Evolutionary conservation across 2,888 invertebrate genomes (phyloP).

Genomic region (Spodoptera littoralis): DNA sequence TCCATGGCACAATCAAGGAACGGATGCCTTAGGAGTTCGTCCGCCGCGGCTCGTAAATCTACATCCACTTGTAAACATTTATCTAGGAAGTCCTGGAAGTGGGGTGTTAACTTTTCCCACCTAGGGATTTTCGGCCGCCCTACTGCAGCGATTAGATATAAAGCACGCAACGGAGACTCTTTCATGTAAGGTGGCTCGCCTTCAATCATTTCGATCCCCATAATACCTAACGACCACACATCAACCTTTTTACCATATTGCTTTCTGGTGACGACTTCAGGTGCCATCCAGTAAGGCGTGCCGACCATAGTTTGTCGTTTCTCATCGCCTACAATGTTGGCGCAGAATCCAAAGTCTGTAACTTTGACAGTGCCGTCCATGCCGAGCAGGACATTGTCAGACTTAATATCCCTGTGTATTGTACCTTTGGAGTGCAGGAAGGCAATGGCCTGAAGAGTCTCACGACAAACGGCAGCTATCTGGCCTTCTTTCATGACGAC

Average conservation of each 20-base stretch:
- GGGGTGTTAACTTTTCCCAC: constrained; percentile 93
- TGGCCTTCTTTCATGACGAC: constrained; percentile 99
- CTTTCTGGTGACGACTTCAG: constrained; percentile 97
- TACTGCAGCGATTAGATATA: constrained; percentile 98
- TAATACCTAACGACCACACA: constrained; percentile 98
- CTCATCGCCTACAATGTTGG: constrained; percentile 97
- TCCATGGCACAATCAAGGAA: constrained; percentile 95
- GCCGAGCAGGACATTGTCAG: constrained; percentile 98
- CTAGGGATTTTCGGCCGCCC: constrained; percentile 97
- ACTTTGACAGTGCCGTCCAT: constrained; percentile 97
- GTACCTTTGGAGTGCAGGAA: constrained; percentile 97
- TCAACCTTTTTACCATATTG: constrained; percentile 98
- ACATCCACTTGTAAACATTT: constrained; percentile 96
- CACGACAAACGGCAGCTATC: constrained; percentile 97
- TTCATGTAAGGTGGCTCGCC: constrained; percentile 99
- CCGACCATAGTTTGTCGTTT: constrained; percentile 99
- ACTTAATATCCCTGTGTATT: constrained; percentile 98
- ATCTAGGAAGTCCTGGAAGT: constrained; percentile 95
- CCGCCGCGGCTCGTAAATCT: constrained; percentile 93
- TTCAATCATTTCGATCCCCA: constrained; percentile 98
- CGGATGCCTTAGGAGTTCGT: constrained; percentile 93
- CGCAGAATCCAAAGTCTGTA: constrained; percentile 99
- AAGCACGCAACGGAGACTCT: constrained; percentile 96
- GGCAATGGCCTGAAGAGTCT: constrained; percentile 94
- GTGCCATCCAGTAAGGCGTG: constrained; percentile 99